Conservation (phyloP, 2,113 vertebrate genomes). For the Nothobranchius kuhntae region DNA sequence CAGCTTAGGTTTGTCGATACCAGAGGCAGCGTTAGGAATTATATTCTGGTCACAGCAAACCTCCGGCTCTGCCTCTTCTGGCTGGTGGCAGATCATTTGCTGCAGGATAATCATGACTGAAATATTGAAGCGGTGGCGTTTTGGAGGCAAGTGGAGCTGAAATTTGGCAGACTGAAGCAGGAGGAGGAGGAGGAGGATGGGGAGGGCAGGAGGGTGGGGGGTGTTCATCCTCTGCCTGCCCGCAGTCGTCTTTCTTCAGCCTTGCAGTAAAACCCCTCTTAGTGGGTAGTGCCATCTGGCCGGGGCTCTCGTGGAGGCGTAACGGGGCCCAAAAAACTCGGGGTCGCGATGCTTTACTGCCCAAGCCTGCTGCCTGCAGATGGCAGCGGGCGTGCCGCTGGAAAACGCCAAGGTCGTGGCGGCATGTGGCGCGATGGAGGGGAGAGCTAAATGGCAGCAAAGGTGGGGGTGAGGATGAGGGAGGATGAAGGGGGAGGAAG, state of each 20-base stretch:
- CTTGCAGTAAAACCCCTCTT: conserved; percentile 79
- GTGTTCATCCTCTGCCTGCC: conserved; percentile 64
- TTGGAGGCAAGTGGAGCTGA: conserved; percentile 45
- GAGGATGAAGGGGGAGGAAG: not conserved
- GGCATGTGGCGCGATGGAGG: conserved; percentile 62
- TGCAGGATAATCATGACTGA: conserved; percentile 71
- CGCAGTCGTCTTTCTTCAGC: conserved; percentile 76
- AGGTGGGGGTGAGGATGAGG: conserved; percentile 11
- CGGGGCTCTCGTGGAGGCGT: conserved; percentile 71
- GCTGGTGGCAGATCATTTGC: conserved; percentile 53
- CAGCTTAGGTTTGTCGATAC: not conserved
- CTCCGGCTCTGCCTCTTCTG: conserved; percentile 34
- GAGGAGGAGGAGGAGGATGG: conserved; percentile 17
- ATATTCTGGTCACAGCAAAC: not conserved
- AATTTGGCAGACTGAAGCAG: conserved; percentile 48
- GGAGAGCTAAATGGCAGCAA: conserved; percentile 71
- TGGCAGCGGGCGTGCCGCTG: conserved; percentile 73
- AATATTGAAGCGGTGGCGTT: conserved; percentile 49
- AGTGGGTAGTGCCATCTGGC: conserved; percentile 81
- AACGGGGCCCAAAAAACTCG: conserved; percentile 74
- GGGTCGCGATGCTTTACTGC: conserved; percentile 82
- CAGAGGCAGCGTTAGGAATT: not conserved
- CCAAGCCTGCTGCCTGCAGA: conserved; percentile 81
- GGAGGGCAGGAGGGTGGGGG: conserved; percentile 9
- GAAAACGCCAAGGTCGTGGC: conserved; percentile 77